A percentile compares a stretch with the other conserved stretches of the same genome.
phyloP scores from a whole-genome alignment of 2,888 invertebrate species.

The Pristionchus maxplancki region DNA sequence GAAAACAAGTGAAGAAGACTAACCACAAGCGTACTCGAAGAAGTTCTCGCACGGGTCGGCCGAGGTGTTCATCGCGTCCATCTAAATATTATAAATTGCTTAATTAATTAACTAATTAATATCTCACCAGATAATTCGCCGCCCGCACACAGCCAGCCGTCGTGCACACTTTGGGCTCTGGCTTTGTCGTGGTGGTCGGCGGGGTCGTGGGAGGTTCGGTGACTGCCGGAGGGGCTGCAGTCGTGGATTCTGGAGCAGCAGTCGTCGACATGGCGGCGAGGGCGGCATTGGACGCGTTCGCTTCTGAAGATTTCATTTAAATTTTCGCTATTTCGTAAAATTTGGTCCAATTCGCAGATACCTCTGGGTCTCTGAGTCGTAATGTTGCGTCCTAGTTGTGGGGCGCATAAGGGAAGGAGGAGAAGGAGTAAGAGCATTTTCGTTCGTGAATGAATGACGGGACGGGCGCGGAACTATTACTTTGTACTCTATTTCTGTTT shows the following conservation, averaged over 20 bases:
- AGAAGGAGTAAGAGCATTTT: neutral
- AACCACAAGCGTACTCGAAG: slow-evolving; percentile 69
- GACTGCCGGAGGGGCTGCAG: neutral
- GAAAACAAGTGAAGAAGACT: neutral
- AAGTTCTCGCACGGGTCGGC: slow-evolving; percentile 71
- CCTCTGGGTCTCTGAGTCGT: neutral
- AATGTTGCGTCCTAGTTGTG: neutral
- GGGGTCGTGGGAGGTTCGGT: slow-evolving; percentile 46
- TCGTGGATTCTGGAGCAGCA: neutral
- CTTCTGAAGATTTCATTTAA: slow-evolving; percentile 38
- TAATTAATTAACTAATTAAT: neutral
- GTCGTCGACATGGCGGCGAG: slow-evolving; percentile 1
- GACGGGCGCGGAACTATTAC: neutral
- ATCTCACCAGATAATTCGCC: slow-evolving; percentile 67
- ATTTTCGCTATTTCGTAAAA: neutral
- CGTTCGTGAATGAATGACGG: neutral
- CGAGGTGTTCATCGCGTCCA: slow-evolving; percentile 60
- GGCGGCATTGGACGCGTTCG: neutral
- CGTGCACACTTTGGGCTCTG: slow-evolving; percentile 63
- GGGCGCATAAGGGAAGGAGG: neutral
- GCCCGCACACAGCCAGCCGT: slow-evolving; percentile 70
- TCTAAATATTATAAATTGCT: slow-evolving; percentile 53
- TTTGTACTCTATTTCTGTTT: neutral
- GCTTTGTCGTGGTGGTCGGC: slow-evolving; percentile 45
- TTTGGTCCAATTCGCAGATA: no score